Evolutionary conservation across 1,140 invertebrate species (phyloP).

Genomic region (Myzus persicae): DNA sequence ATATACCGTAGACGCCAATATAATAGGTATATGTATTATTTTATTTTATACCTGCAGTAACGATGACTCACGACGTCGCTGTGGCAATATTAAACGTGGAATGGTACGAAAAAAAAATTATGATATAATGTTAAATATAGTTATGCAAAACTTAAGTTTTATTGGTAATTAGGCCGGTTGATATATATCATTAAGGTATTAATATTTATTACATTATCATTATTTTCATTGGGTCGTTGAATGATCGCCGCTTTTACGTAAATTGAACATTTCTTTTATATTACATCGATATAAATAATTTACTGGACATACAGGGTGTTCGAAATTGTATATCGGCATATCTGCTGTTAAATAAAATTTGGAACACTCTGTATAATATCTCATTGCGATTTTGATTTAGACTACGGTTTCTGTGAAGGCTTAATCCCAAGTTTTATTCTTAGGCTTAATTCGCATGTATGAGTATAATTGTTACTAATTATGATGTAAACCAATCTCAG

Average conservation of each 20-base stretch:
- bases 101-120: neutral
- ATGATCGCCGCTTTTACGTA: neutral
- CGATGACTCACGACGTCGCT: neutral
- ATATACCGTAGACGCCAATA: neutral
- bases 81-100: neutral
- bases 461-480: neutral
- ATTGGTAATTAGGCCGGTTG: neutral
- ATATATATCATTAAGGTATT: neutral
- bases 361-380: neutral
- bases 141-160: neutral
- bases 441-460: neutral
- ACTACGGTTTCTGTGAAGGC: neutral
- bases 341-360: too few species aligned
- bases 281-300: neutral
- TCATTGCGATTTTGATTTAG: neutral
- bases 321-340: too few species aligned
- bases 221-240: neutral
- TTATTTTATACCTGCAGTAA: neutral
- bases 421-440: neutral
- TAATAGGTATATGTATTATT: neutral
- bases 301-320: neutral
- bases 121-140: neutral
- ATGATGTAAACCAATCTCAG: neutral
- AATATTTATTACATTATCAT: neutral
- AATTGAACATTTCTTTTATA: neutral